These are phyloP conservation scores for Tinamus major DNA, from an alignment of 2,797 vertebrate genomes.

Conservation along the genomic window DNA sequence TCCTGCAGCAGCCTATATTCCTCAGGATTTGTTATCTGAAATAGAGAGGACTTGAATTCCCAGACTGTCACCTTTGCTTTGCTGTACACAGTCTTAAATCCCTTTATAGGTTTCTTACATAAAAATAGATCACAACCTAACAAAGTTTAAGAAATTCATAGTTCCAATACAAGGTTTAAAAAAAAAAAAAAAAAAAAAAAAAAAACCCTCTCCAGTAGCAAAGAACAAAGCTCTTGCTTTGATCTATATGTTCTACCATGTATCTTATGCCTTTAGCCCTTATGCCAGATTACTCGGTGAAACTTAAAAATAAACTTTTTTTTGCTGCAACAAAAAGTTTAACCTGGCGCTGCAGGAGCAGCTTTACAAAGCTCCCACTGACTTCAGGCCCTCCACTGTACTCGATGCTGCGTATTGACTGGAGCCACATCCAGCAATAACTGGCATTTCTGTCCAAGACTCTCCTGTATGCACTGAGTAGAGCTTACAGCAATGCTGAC, in stretches of 20 bases:
- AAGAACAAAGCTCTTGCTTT: not conserved
- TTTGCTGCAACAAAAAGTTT: not conserved
- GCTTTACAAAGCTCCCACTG: not conserved
- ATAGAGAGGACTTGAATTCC: fast-evolving
- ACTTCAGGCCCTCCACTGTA: fast-evolving
- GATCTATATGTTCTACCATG: not conserved
- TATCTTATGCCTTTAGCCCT: not conserved
- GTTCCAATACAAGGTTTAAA: not conserved
- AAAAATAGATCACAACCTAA: not conserved
- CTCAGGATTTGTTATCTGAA: not conserved
- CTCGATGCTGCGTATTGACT: fast-evolving
- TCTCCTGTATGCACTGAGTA: fast-evolving
- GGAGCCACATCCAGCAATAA: not conserved
- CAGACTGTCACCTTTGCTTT: not conserved
- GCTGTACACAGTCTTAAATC: fast-evolving
- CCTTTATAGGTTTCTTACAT: not conserved
- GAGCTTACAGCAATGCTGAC: not conserved
- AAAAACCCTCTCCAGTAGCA: fast-evolving
- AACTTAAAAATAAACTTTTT: fast-evolving
- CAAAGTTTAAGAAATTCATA: fast-evolving
- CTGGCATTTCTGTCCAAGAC: not conserved
- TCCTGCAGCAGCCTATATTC: not conserved
- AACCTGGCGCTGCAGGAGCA: not conserved
- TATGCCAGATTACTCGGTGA: not conserved
- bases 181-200: not conserved